Conservation (phyloP, 2,888 invertebrate genomes). For the Siphlonurus alternatus region DNA sequence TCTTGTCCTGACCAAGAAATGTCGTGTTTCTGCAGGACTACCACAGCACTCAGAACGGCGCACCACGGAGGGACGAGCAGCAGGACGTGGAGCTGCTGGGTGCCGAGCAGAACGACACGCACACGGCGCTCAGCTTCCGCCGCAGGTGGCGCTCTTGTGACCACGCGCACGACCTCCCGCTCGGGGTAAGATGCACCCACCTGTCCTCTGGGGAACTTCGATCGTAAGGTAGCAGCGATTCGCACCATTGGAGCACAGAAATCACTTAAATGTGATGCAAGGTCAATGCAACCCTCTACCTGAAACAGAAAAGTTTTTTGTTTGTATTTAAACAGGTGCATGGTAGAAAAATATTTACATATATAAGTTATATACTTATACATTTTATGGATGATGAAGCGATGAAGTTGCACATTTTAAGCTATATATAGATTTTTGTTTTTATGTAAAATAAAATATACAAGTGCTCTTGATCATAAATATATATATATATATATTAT, state of each 20-base stretch:
- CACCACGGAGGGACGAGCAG: conserved; percentile 18
- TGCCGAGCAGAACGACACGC: conserved; percentile 19
- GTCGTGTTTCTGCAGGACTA: conserved; percentile 18
- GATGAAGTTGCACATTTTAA: too few relatives aligned
- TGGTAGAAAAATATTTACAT: too few relatives aligned
- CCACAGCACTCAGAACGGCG: conserved; percentile 16
- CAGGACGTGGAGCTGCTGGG: conserved; percentile 20
- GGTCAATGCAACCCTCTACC: too few relatives aligned
- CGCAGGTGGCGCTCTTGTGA: conserved; percentile 24
- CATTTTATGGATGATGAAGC: too few relatives aligned
- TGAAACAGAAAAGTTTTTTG: too few relatives aligned
- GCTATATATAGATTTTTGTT: too few relatives aligned
- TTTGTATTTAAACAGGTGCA: too few relatives aligned
- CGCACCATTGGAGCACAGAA: neutral
- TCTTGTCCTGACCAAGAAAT: neutral
- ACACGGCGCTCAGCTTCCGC: conserved; percentile 21
- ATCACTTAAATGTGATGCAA: neutral
- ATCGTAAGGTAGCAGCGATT: neutral
- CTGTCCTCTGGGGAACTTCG: neutral
- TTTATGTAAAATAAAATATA: too few relatives aligned
- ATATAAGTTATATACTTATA: too few relatives aligned
- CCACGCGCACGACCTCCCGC: conserved; percentile 2
- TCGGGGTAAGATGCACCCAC: neutral
- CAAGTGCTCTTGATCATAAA: too few relatives aligned
- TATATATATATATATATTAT: too few relatives aligned